A percentile compares a stretch with the other conserved stretches of the same genome.
These are phyloP conservation scores for Tipula vernalis DNA, from an alignment of 2,888 invertebrate species.

Conservation along the genomic window DNA sequence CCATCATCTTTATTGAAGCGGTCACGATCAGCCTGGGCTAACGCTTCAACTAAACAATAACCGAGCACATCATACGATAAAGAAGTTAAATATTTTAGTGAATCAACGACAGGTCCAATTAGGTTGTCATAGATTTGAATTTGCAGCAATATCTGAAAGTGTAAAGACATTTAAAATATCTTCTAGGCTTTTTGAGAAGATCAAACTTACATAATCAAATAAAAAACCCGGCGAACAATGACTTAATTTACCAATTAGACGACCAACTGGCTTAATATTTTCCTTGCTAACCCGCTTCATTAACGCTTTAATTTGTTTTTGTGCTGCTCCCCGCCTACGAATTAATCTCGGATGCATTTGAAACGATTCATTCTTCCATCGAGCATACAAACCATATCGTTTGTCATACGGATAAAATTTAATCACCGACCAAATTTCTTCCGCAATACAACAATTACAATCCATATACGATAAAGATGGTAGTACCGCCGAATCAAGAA, in stretches of 20 bases:
- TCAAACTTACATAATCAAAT: slow-evolving; percentile 72
- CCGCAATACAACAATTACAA: slow-evolving; percentile 90
- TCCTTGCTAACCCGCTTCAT: slow-evolving; percentile 98
- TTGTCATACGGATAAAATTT: slow-evolving; percentile 77
- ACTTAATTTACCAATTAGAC: slow-evolving; percentile 91
- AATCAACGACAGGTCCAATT: slow-evolving; percentile 93
- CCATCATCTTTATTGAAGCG: slow-evolving; percentile 70
- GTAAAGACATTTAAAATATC: background rate
- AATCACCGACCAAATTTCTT: slow-evolving; percentile 87
- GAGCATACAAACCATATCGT: slow-evolving; percentile 63
- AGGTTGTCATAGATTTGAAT: slow-evolving; percentile 91
- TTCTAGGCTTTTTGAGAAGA: background rate
- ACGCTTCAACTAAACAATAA: slow-evolving; percentile 87
- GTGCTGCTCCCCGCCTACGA: slow-evolving; percentile 70
- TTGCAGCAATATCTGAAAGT: slow-evolving; percentile 43
- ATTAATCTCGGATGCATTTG: slow-evolving; percentile 72
- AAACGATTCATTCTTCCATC: slow-evolving; percentile 91
- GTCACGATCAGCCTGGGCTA: slow-evolving; percentile 64
- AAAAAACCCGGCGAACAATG: slow-evolving; percentile 92
- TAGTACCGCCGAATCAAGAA: slow-evolving; percentile 78
- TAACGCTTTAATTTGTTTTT: slow-evolving; percentile 86
- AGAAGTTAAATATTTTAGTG: slow-evolving; percentile 87
- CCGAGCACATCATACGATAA: slow-evolving; percentile 93
- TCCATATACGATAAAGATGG: slow-evolving; percentile 86
- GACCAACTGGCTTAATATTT: slow-evolving; percentile 92